phyloP scores from a whole-genome alignment of 2,797 vertebrate species.

The Sebastolobus altivelis region DNA sequence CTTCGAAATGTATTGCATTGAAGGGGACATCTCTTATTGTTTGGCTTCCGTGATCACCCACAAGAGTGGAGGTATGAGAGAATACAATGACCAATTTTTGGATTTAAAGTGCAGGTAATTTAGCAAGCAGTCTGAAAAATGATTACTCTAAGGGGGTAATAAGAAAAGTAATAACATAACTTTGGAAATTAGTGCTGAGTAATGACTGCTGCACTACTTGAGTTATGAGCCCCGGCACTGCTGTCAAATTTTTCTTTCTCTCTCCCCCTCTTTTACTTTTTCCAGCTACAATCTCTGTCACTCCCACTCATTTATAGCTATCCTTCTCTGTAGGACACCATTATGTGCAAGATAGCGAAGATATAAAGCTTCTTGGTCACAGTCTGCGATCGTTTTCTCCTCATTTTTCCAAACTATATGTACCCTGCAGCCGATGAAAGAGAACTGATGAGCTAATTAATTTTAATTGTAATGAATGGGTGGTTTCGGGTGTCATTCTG shows the following conservation, averaged over 20 bases:
- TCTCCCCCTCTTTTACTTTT: constrained; percentile 1
- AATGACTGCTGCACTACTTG: constrained; percentile 29
- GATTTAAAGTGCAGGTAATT: constrained; percentile 38
- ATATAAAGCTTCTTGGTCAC: constrained; percentile 26
- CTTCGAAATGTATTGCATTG: not conserved
- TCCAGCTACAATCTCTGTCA: constrained; percentile 21
- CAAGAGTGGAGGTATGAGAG: not conserved
- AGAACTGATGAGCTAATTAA: constrained; percentile 51
- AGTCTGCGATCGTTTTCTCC: not conserved
- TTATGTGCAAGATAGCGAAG: constrained; percentile 8
- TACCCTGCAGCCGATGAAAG: constrained; percentile 20
- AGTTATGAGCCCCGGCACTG: constrained; percentile 18
- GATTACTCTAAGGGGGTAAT: constrained; percentile 30
- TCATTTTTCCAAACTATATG: constrained; percentile 14
- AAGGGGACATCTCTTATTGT: not conserved
- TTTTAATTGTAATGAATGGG: constrained; percentile 16
- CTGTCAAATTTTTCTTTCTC: constrained; percentile 30
- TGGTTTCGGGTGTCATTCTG: constrained; percentile 22
- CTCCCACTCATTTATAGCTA: constrained; percentile 21
- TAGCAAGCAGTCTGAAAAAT: constrained; percentile 29
- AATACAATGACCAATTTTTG: not conserved
- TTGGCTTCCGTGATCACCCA: not conserved
- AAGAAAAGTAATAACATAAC: constrained; percentile 45
- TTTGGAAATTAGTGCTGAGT: constrained; percentile 43
- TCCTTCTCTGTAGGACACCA: constrained; percentile 8